Evolutionary conservation across 2,113 vertebrate genomes (phyloP).

Genomic region (Romanogobio albipinnatus): DNA sequence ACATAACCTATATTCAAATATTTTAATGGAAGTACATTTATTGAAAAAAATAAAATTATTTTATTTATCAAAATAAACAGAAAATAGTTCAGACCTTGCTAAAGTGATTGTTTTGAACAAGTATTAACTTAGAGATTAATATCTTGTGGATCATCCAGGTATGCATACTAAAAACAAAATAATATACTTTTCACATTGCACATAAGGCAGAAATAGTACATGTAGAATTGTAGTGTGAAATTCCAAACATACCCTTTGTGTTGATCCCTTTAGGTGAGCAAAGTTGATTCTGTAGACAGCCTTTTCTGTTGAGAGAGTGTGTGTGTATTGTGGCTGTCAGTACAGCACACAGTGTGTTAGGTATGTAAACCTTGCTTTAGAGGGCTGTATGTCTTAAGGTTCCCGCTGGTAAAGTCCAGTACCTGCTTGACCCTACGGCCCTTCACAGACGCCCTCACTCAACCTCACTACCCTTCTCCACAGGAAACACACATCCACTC

Average conservation of each 20-base stretch:
- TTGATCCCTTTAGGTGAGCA: not conserved
- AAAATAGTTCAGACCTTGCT: too few species aligned
- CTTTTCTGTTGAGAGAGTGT: not conserved
- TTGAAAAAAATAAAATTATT: too few species aligned
- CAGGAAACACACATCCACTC: conserved; percentile 1
- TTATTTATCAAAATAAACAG: too few species aligned
- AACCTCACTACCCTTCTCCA: conserved; percentile 23
- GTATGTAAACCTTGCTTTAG: not conserved
- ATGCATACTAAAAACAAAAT: not conserved
- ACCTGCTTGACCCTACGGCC: conserved; percentile 26
- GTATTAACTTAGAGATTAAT: too few species aligned
- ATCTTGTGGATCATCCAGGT: not conserved
- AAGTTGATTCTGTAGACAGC: not conserved
- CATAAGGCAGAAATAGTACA: not conserved
- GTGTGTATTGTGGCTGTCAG: not conserved
- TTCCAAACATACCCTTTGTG: not conserved
- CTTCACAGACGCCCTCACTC: conserved; percentile 12
- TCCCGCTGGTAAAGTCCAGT: conserved; percentile 34
- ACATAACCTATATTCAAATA: too few species aligned
- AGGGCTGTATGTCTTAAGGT: conserved; percentile 8
- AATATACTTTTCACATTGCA: not conserved
- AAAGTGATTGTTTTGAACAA: too few species aligned
- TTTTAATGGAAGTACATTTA: too few species aligned
- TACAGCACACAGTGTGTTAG: not conserved
- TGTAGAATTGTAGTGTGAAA: not conserved